These are phyloP conservation scores for Brevipalpus yothersi DNA, from an alignment of 1,140 invertebrate genomes.

Conservation along the genomic window DNA sequence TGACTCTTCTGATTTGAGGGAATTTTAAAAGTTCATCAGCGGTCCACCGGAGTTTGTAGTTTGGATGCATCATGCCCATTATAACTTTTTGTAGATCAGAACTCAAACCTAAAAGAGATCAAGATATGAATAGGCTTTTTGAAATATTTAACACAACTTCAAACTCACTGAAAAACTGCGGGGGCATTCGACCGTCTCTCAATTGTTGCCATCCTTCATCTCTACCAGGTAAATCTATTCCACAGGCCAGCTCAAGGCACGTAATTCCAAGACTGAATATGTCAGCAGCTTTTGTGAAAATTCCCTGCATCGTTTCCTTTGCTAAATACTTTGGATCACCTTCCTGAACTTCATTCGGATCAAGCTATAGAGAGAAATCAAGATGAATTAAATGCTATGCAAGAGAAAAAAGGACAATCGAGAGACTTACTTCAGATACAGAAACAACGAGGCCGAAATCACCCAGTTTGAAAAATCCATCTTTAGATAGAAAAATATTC, in stretches of 20 bases:
- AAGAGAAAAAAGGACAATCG: neutral
- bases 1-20: neutral
- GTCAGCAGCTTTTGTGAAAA: constrained; percentile 30
- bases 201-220: constrained; percentile 41
- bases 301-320: constrained; percentile 37
- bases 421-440: constrained; percentile 27
- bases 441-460: constrained; percentile 48
- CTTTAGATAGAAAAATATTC: constrained; percentile 36
- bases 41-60: constrained; percentile 25
- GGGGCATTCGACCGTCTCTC: constrained; percentile 26
- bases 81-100: constrained; percentile 29
- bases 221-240: constrained; percentile 38
- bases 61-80: constrained; percentile 28
- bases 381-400: neutral
- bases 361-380: constrained; percentile 19
- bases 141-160: no score
- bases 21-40: constrained; percentile 24
- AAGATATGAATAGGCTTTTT: no score
- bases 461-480: constrained; percentile 34
- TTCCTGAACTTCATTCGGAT: constrained; percentile 30
- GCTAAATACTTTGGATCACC: constrained; percentile 51
- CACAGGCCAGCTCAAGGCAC: constrained; percentile 39
- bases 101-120: constrained; percentile 23
- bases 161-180: constrained; percentile 20
- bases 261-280: constrained; percentile 40